These are phyloP conservation scores for Heterohyrax brucei DNA, from an alignment of 2,797 vertebrate genomes.

Conservation along the genomic window DNA sequence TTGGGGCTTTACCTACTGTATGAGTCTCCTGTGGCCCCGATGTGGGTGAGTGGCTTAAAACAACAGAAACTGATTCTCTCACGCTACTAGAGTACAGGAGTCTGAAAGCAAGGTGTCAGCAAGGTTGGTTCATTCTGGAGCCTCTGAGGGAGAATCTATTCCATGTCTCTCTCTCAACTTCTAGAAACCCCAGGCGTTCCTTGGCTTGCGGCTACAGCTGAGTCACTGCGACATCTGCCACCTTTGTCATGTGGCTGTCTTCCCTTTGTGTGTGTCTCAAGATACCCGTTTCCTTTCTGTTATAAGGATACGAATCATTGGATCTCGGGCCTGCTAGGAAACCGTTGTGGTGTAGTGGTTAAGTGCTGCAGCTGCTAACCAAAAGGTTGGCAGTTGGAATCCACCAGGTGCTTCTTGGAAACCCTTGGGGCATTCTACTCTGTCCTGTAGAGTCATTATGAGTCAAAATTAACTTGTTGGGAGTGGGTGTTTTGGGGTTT, in stretches of 20 bases:
- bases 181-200: too few relatives aligned
- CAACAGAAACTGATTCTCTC: neutral
- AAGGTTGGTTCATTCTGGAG: neutral
- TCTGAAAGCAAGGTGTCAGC: neutral
- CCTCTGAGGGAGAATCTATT: neutral
- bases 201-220: neutral
- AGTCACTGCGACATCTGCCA: too few relatives aligned
- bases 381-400: too few relatives aligned
- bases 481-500: too few relatives aligned
- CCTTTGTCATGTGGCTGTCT: rapidly evolving
- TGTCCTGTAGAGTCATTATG: too few relatives aligned
- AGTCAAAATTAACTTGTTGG: too few relatives aligned
- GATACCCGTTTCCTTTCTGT: neutral
- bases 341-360: too few relatives aligned
- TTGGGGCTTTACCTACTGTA: neutral
- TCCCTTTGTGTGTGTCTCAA: neutral
- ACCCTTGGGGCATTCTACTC: too few relatives aligned
- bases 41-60: neutral
- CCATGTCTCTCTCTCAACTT: neutral
- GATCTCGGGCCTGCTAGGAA: too few relatives aligned
- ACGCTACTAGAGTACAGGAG: neutral
- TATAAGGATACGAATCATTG: too few relatives aligned
- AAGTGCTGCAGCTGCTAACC: too few relatives aligned
- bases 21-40: neutral
- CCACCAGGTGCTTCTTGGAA: too few relatives aligned